Evolutionary conservation across 2,113 vertebrate species (phyloP).

Genomic region (Struthidea cinerea): DNA sequence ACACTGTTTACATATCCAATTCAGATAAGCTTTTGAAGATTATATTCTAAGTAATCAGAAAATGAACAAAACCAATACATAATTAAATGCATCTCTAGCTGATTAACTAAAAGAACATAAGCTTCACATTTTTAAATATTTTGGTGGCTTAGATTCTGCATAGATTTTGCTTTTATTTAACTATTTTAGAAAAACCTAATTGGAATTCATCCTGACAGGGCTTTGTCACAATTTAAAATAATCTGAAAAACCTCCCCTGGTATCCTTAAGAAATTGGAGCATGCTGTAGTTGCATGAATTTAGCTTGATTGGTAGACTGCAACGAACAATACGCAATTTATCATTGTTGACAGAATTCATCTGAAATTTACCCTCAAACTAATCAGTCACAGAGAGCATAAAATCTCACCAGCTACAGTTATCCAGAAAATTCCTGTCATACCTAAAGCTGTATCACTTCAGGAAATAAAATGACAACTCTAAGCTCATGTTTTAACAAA

Average conservation of each 20-base stretch:
- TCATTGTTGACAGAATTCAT: not conserved
- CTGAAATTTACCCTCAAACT: not conserved
- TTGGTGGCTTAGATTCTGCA: not conserved
- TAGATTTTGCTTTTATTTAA: not conserved
- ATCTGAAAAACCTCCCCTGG: not conserved
- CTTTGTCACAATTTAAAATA: not conserved
- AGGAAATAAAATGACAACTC: not conserved
- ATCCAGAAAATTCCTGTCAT: not conserved
- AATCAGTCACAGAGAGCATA: not conserved
- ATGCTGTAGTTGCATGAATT: not conserved
- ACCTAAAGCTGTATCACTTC: not conserved
- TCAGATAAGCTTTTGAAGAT: not conserved
- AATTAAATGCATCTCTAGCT: not conserved
- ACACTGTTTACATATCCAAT: not conserved
- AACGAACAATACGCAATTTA: not conserved
- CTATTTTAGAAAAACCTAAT: not conserved
- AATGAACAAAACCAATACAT: not conserved
- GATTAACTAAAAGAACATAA: not conserved
- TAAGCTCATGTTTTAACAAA: not conserved
- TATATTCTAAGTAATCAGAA: not conserved
- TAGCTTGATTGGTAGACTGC: not conserved
- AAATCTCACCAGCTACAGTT: not conserved
- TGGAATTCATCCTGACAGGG: not conserved
- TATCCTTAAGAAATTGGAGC: not conserved
- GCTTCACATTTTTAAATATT: not conserved